These are phyloP conservation scores for Pollenia amentaria DNA, from an alignment of 2,888 invertebrate species.

Conservation along the genomic window DNA sequence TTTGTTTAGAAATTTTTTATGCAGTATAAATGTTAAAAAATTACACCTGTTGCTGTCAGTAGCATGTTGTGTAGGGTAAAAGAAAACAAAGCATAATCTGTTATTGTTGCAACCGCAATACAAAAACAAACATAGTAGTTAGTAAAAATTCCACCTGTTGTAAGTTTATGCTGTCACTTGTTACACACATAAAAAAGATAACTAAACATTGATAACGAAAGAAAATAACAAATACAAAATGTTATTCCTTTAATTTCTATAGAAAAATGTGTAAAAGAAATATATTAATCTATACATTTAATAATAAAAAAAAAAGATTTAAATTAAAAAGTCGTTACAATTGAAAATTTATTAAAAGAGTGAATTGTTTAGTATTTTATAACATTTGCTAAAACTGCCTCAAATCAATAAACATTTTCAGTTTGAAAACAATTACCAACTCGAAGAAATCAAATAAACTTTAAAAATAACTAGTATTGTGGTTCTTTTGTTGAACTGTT, in stretches of 20 bases:
- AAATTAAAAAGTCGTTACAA: conserved; percentile 53
- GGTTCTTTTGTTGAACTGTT: no score
- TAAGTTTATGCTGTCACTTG: conserved; percentile 67
- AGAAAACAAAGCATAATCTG: conserved; percentile 51
- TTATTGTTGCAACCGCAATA: conserved; percentile 51
- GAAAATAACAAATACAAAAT: conserved; percentile 55
- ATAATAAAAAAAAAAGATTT: conserved; percentile 54
- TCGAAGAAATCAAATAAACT: no score
- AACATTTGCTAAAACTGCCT: not conserved
- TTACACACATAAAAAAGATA: conserved; percentile 59
- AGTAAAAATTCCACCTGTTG: conserved; percentile 72
- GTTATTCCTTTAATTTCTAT: conserved; percentile 50
- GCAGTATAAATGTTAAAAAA: conserved; percentile 17
- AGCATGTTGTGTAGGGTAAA: conserved; percentile 47
- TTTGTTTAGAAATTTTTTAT: conserved; percentile 19
- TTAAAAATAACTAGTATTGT: no score
- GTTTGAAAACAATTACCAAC: no score
- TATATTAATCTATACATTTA: conserved; percentile 45
- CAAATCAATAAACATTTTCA: no score
- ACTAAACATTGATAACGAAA: conserved; percentile 67
- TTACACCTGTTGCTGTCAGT: conserved; percentile 42
- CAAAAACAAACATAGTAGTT: conserved; percentile 52
- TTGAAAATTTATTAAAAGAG: conserved; percentile 20
- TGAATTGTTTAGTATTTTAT: conserved; percentile 9
- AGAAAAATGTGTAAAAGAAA: not conserved